phyloP scores from a whole-genome alignment of 2,888 invertebrate species.

The Lucinisca nassula region DNA sequence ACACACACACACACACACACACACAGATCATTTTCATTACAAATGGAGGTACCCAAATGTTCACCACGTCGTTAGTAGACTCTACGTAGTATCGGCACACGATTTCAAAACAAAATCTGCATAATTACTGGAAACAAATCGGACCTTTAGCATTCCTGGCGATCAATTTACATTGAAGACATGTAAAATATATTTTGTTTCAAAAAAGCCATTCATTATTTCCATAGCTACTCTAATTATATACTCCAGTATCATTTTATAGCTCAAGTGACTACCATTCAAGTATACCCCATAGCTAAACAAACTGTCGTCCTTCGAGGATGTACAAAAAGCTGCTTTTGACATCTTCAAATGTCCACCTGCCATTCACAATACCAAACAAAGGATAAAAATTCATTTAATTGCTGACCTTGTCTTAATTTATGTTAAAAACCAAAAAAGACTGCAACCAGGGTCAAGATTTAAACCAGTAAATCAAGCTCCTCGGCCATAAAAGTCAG shows the following conservation, averaged over 20 bases:
- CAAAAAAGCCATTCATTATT: constrained; percentile 1
- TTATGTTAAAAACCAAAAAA: constrained; percentile 36
- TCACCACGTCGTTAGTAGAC: no score
- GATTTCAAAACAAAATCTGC: no score
- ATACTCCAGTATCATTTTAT: neutral
- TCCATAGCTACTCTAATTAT: neutral
- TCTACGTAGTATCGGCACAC: no score
- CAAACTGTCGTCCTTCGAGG: neutral
- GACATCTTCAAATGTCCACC: constrained; percentile 8
- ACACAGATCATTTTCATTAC: no score
- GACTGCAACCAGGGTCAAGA: constrained; percentile 47
- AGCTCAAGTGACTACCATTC: neutral
- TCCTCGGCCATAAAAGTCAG: constrained; percentile 67
- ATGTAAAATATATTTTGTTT: constrained; percentile 13
- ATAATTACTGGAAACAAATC: no score
- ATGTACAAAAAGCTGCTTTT: constrained; percentile 2
- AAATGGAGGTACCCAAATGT: no score
- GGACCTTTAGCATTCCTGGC: neutral
- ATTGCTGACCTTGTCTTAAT: constrained; percentile 33
- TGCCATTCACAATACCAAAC: neutral
- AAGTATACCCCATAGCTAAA: constrained; percentile 5
- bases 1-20: no score
- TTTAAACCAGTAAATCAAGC: constrained; percentile 60
- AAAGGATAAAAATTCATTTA: constrained; percentile 1
- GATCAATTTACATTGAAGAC: neutral